These are phyloP conservation scores for Epizoanthus illoricatus DNA, from an alignment of 92 coral and sea anemone genomes.

Conservation along the genomic window DNA sequence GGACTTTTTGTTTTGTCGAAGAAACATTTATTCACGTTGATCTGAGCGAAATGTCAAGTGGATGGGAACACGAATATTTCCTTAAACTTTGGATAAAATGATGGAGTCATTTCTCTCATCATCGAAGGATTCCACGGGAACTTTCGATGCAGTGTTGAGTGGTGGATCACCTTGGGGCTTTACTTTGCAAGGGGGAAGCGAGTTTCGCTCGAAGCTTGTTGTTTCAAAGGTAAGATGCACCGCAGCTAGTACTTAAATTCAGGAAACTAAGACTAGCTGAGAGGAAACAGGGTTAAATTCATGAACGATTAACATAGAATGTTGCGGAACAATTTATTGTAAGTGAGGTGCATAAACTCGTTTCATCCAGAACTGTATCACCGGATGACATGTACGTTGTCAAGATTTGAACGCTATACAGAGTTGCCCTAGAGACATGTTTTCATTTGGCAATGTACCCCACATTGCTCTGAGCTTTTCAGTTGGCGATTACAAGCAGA, in stretches of 20 bases:
- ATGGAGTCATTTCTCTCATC: conserved; percentile 54
- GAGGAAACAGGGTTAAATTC: neutral
- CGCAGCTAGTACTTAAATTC: neutral
- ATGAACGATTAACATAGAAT: conserved; percentile 1
- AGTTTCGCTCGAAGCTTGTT: conserved; percentile 75
- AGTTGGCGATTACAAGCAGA: neutral
- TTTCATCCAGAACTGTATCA: conserved; percentile 14
- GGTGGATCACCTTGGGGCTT: conserved; percentile 99
- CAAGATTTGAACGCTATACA: conserved; percentile 34
- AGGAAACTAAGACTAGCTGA: neutral
- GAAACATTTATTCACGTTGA: conserved; percentile 36
- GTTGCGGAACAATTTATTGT: conserved; percentile 9
- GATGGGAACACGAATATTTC: conserved; percentile 6
- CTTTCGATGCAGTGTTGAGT: conserved; percentile 73
- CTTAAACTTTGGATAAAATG: conserved; percentile 25
- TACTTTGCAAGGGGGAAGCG: conserved; percentile 91
- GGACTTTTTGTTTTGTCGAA: conserved; percentile 61
- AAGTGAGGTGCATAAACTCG: conserved; percentile 4
- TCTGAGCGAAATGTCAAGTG: conserved; percentile 51
- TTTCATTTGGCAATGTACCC: conserved; percentile 11
- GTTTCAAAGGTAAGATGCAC: conserved; percentile 79
- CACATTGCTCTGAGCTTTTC: neutral
- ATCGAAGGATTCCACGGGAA: conserved; percentile 44
- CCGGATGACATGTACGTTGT: conserved; percentile 37
- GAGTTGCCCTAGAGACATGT: conserved; percentile 38